Evolutionary conservation across 2,113 vertebrate genomes (phyloP), one percentile per base, ranked within the genome.

Genomic region (Alethe castanea): DNA sequence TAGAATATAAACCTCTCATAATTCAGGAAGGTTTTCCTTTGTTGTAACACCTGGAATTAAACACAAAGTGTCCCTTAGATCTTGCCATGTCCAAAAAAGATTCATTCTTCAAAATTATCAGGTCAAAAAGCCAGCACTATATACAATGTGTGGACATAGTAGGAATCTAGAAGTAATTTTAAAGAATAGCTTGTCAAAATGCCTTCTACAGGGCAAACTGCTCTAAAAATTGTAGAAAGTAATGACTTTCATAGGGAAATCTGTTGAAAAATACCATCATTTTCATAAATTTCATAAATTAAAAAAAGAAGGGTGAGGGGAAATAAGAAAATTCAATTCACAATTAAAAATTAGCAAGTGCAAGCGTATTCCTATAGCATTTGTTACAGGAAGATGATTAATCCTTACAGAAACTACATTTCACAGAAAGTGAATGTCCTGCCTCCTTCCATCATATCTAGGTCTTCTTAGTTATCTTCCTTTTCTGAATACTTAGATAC

Each of bases 131-230:
- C 4, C 8, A 31, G 6, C 12, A 47, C 8, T 42, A 14, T 45
- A 29, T 35, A 20, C 8, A 73, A 33, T 0, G 1, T 54, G 11
- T 19, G 10, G 3, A 42, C 35, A 60, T 4, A 47, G 15, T 16
- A 33, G 28, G 20, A 79, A 52, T 76, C 20, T 50, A 42, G 18
- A 47, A 45, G 10, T 16, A 71, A 31, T 74, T 87, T 65, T 70
- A 87, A 81, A 73, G 19, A 53, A 44, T 11, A n/a, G 8, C 12
- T 57, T 44, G 6, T 23, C 36, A 48, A 87, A 81, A 82, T 54
- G 10, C 9, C 14, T 88, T 45, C 8, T 59, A 57, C 59, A 28
- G 4, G 73, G 33, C 0, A 1, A 88, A 54, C 3, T 13, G 25
- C 60, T 84, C 19, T 5, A 53, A 81, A 78, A 71, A 36, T 18